These are phyloP conservation scores for Podarcis cretensis DNA, from an alignment of 2,113 vertebrate genomes.

Conservation along the genomic window DNA sequence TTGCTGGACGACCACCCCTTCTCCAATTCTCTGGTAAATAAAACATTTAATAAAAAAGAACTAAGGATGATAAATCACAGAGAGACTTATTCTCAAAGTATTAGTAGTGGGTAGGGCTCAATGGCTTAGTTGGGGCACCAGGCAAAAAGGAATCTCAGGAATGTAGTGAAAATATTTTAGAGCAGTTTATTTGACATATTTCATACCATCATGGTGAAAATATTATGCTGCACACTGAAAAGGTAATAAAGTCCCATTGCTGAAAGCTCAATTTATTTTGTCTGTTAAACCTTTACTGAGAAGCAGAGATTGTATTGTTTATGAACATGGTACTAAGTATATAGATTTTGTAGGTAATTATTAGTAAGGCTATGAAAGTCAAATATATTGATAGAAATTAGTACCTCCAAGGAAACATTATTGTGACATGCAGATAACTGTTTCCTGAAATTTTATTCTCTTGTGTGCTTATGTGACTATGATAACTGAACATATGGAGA, in stretches of 20 bases:
- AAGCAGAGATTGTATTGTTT: conserved; percentile 18
- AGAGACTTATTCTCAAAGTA: neutral
- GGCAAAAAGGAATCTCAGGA: neutral
- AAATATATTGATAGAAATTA: conserved; percentile 44
- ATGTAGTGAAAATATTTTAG: neutral
- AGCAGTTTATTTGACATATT: conserved; percentile 11
- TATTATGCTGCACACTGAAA: neutral
- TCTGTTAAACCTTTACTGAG: conserved; percentile 19
- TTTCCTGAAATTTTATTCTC: conserved; percentile 45
- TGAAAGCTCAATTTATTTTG: neutral
- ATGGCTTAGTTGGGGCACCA: neutral
- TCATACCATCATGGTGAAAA: neutral
- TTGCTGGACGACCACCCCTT: neutral
- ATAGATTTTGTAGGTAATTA: conserved; percentile 45
- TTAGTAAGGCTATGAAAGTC: conserved; percentile 39
- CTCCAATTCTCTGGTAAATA: conserved; percentile 7
- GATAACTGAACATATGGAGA: conserved; percentile 66
- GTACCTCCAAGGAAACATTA: conserved; percentile 40
- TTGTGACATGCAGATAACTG: conserved; percentile 17
- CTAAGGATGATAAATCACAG: neutral
- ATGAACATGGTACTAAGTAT: conserved; percentile 14
- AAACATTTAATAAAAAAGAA: conserved; percentile 32
- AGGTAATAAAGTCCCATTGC: neutral
- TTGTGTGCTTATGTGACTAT: conserved; percentile 21
- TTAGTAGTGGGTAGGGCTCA: neutral